Evolutionary conservation across 1,140 invertebrate species (phyloP).

Genomic region (Lepidurus apus): DNA sequence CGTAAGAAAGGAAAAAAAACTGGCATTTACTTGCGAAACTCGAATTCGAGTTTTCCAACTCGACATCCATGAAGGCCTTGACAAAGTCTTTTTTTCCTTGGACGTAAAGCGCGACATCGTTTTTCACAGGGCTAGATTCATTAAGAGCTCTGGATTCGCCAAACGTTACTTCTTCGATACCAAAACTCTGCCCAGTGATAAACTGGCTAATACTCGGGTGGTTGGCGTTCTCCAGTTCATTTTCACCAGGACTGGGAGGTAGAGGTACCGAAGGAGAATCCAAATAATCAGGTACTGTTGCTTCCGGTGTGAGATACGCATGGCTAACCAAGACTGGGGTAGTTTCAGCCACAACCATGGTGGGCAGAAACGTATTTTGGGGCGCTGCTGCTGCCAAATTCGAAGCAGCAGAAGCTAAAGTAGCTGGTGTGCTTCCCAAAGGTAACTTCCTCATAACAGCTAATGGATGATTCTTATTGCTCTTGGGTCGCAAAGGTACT

Average conservation of each 20-base stretch:
- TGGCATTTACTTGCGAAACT: neutral
- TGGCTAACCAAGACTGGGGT: neutral
- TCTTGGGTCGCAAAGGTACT: constrained; percentile 13
- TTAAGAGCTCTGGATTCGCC: neutral
- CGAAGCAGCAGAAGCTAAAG: neutral
- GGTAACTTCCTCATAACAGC: constrained; percentile 8
- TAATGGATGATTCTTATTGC: constrained; percentile 19
- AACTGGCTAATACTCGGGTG: neutral
- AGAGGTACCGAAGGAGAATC: neutral
- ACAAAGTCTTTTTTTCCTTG: neutral
- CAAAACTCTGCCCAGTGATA: neutral
- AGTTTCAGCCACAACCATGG: neutral
- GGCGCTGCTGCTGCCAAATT: neutral
- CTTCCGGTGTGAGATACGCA: neutral
- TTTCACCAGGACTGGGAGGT: neutral
- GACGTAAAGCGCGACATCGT: neutral
- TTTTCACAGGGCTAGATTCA: neutral
- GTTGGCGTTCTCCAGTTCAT: neutral
- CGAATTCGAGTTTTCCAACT: neutral
- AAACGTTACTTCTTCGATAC: neutral
- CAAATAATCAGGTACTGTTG: neutral
- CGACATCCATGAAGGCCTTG: neutral
- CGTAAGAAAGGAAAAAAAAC: neutral
- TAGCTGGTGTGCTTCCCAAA: neutral
- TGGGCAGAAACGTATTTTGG: neutral